Evolutionary conservation across 2,113 vertebrate species (phyloP), one percentile per base, ranked within the genome.

Genomic region (Passer montanus): DNA sequence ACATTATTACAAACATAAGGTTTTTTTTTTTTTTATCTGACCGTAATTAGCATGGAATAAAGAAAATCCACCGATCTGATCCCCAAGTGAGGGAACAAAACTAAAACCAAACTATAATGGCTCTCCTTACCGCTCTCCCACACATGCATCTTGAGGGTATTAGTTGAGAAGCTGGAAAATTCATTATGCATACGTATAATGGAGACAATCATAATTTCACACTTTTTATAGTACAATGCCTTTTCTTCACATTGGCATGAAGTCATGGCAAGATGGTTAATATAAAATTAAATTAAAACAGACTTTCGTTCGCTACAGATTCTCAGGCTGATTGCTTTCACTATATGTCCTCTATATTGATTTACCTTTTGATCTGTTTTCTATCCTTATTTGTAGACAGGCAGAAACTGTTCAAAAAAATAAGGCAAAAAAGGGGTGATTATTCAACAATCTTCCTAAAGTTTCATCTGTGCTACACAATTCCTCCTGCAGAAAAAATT

Each of bases 391-490:
- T 76, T 47, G 8, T 28, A 72, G 10, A 47, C 11, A 28, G 12
- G 17, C 9, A 66, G 15, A 76, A 87, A 47, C 5, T 56, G 2
- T 37, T 5, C 10, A n/a, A 41, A 41, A 56, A n/a, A 2, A 43
- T 16, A 2, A 1, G 12, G 9, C 2, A 6, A 13, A 44, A 49
- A 41, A 20, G 1, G 10, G 2, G 3, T 55, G 5, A 39, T 67
- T 76, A 39, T 47, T 78, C 24, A 46, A 13, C 5, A 39, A 15
- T 78, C 13, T 11, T 82, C 37, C 22, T 20, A 70, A 85, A 78
- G 6, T 17, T 67, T 28, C 11, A 69, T 31, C 9, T 72, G 6
- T 44, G 15, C 3, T 15, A 33, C 8, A 35, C 1, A 1, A 58
- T 41, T 83, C 3, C 37, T 69, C 22, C 14, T 44, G 33, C 30